Evolutionary conservation across 2,113 vertebrate species (phyloP), one percentile per base, ranked within the genome.

Genomic region (Numenius arquata): DNA sequence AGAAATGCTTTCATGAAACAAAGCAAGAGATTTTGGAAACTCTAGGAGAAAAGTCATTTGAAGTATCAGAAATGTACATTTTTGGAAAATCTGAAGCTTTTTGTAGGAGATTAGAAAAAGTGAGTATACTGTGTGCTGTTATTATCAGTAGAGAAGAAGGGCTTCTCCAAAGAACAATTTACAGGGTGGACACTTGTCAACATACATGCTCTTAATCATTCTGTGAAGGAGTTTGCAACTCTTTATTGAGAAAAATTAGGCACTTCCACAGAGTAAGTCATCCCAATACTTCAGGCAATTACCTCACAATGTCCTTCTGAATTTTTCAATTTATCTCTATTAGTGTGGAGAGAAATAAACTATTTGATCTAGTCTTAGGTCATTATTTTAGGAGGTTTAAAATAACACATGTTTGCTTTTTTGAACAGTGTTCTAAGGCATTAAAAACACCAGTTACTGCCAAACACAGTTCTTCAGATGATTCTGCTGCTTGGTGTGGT

Each of bases 21-120:
- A 98, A 96, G 81, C 94, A 97, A 93, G 96, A 98, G 85, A 97
- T 97, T 95, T 92, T 93, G 74, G 96, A 98, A 75, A 95, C 82
- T 52, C 92, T 76, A 58, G 97, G 97, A 80, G 98, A 98, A 83
- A 98, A 94, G 61, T 61, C 97, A 66, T 98, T 99, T 85, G 98
- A 98, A 89, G 96, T 99, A 56, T 99, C 98, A 17, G 98, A 99
- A 96, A 98, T 91, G 93, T 98, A 98, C 63, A 98, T 99, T 93
- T 98, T 99, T 97, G 97, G 98, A 56, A 98, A 98, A 97, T 98
- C 99, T 88, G 98, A 98, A 91, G 96, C 95, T 59, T 99, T 99
- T 96, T 98, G 98, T 91, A 98, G 98, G 93, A 98, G 98, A 67
- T 97, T 99, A 48, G 97, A 98, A 90, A 98, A 98, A 98, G 99